A percentile compares a stretch with the other conserved stretches of the same genome.
Evolutionary conservation across 2,888 invertebrate species (phyloP).

Genomic region (Slavum lentiscoides): DNA sequence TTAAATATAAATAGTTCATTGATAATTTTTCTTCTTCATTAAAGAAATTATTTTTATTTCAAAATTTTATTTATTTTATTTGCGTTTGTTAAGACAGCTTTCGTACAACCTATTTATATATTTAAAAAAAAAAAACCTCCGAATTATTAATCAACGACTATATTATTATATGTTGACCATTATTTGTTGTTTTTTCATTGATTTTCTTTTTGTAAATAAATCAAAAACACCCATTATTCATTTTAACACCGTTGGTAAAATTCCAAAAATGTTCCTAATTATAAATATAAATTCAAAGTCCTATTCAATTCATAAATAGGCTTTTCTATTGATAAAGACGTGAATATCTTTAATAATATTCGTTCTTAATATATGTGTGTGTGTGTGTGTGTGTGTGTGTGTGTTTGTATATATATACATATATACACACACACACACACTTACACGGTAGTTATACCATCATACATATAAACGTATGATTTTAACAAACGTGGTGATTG

Average conservation of each 20-base stretch:
- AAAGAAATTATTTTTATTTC: neutral
- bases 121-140: neutral
- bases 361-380: too few relatives aligned
- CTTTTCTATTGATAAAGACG: too few relatives aligned
- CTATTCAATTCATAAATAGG: too few relatives aligned
- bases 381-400: too few relatives aligned
- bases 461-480: neutral
- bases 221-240: neutral
- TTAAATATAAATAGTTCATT: neutral
- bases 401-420: too few relatives aligned
- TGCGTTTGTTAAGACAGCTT: neutral
- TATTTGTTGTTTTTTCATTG: too few relatives aligned
- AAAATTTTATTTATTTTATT: neutral
- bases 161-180: neutral
- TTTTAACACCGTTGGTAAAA: neutral
- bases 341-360: too few relatives aligned
- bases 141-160: neutral
- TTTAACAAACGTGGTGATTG: conserved; percentile 1
- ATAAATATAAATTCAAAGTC: too few relatives aligned
- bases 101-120: neutral
- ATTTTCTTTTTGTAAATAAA: too few relatives aligned
- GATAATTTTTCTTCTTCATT: neutral
- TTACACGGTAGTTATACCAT: neutral
- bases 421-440: too few relatives aligned
- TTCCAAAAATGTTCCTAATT: too few relatives aligned